phyloP scores from a whole-genome alignment of 2,113 vertebrate species.

The Neotragus pygmaeus region DNA sequence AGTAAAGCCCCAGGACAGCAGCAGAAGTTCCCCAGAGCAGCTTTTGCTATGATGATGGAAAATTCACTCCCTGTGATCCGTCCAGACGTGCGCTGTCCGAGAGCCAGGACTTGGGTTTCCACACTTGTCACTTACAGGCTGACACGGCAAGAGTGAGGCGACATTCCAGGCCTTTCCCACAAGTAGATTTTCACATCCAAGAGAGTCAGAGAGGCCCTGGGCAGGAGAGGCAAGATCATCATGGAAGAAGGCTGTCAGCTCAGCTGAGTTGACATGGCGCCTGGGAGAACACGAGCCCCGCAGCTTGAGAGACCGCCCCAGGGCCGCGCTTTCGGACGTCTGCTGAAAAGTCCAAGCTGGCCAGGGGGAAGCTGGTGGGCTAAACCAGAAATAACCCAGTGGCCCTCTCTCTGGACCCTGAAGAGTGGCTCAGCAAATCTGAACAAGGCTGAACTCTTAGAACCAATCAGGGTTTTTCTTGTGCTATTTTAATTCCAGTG shows the following conservation, averaged over 20 bases:
- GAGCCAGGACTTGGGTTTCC: not conserved
- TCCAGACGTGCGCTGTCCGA: rapidly evolving
- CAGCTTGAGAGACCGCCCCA: rapidly evolving
- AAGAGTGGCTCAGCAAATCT: not conserved
- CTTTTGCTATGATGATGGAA: not conserved
- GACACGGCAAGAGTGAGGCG: rapidly evolving
- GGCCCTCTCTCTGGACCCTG: no score
- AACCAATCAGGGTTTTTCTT: not conserved
- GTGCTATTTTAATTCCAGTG: not conserved
- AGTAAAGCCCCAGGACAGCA: rapidly evolving
- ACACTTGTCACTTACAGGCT: not conserved
- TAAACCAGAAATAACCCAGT: not conserved
- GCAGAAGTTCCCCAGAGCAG: not conserved
- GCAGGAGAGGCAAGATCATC: no score
- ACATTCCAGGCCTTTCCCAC: not conserved
- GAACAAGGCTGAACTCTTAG: not conserved
- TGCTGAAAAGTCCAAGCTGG: not conserved
- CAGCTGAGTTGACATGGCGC: rapidly evolving
- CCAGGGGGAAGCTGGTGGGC: not conserved
- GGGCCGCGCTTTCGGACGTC: rapidly evolving
- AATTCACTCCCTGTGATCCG: not conserved
- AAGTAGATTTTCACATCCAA: not conserved
- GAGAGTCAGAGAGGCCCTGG: not conserved
- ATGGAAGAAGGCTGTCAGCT: rapidly evolving
- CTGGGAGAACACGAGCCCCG: not conserved